phyloP scores from a whole-genome alignment of 2,888 invertebrate species.

The Paralinhomoeus sp. region DNA sequence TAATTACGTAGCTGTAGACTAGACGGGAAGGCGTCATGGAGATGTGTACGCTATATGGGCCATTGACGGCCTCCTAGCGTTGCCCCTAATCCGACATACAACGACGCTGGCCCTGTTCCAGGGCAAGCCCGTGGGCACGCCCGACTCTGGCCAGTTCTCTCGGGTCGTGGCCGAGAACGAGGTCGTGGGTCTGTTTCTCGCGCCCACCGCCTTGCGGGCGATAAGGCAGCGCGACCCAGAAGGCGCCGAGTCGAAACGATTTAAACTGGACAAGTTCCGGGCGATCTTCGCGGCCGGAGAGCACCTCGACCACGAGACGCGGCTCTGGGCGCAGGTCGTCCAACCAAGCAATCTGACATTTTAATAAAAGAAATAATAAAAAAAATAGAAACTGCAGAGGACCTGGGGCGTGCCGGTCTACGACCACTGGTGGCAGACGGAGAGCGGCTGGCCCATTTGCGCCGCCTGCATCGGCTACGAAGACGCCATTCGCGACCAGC shows the following conservation, averaged over 20 bases:
- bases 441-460: conserved; percentile 70
- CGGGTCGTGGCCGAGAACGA: conserved; percentile 62
- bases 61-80: too few species aligned
- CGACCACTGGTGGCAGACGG: conserved; percentile 95
- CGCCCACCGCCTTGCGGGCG: conserved; percentile 68
- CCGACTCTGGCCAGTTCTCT: conserved; percentile 72
- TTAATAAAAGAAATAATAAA: too few species aligned
- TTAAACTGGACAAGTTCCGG: conserved; percentile 41
- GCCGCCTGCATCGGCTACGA: conserved; percentile 56
- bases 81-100: too few species aligned
- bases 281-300: conserved; percentile 59
- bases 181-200: conserved; percentile 60
- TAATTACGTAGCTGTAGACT: too few species aligned
- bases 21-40: too few species aligned
- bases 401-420: conserved; percentile 46
- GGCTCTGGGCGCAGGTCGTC: conserved; percentile 51
- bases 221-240: conserved; percentile 57
- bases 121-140: conserved; percentile 80
- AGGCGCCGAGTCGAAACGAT: conserved; percentile 32
- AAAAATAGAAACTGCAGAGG: too few species aligned
- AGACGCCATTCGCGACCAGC: conserved; percentile 42
- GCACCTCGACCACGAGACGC: conserved; percentile 72
- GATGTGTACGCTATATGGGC: too few species aligned
- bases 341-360: too few species aligned
- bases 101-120: too few species aligned